A percentile compares a stretch with the other conserved stretches of the same genome.
These are phyloP conservation scores for Cheiracanthium punctorium DNA, from an alignment of 2,888 invertebrate species.

Conservation along the genomic window DNA sequence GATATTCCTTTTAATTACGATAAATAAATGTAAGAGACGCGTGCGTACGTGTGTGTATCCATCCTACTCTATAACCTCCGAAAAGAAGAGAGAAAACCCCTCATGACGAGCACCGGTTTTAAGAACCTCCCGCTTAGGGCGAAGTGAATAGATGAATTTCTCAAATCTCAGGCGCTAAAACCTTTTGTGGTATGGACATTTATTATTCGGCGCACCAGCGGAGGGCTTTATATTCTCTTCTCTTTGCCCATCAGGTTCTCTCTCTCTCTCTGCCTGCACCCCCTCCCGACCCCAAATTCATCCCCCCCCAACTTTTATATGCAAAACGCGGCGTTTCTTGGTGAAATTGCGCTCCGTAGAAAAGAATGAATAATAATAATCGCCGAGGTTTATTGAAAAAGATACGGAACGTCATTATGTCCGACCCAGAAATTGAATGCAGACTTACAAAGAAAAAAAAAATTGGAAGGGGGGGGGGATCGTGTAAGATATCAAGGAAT, in stretches of 20 bases:
- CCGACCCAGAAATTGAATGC: slow-evolving; percentile 10
- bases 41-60: too few relatives aligned
- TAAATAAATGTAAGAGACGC: too few relatives aligned
- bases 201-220: not conserved
- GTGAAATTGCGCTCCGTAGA: not conserved
- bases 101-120: not conserved
- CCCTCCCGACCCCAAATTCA: not conserved
- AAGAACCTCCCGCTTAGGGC: not conserved
- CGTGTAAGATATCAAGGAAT: not conserved
- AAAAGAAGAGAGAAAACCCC: not conserved
- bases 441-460: not conserved
- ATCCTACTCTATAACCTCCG: too few relatives aligned
- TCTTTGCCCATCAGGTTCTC: too few relatives aligned
- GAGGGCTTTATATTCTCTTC: not conserved
- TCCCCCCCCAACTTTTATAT: slow-evolving; percentile 1
- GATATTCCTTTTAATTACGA: too few relatives aligned
- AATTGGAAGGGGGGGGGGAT: not conserved
- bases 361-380: slow-evolving; percentile 17
- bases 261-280: not conserved
- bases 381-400: slow-evolving; percentile 7
- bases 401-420: not conserved
- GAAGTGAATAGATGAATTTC: slow-evolving; percentile 4
- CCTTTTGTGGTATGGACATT: slow-evolving; percentile 1
- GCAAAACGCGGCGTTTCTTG: slow-evolving; percentile 12
- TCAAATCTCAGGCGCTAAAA: not conserved